A percentile compares a stretch with the other conserved stretches of the same genome.
Conservation (phyloP, 2,113 vertebrate species). For the Pagrus major region DNA sequence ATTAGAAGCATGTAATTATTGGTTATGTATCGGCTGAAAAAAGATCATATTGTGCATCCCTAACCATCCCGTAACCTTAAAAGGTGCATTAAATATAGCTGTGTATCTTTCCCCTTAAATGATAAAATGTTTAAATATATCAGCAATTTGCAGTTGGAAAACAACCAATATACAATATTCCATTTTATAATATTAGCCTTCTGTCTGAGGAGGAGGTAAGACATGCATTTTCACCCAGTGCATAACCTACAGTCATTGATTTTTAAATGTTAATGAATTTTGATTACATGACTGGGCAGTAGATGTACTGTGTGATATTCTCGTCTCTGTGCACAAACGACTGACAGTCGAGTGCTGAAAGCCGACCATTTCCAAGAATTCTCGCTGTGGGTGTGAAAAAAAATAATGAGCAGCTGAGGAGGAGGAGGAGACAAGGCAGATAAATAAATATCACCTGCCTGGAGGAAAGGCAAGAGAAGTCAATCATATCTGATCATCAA, state of each 20-base stretch:
- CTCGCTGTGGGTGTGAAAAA: slow-evolving; percentile 40
- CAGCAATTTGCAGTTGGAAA: background rate
- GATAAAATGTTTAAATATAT: background rate
- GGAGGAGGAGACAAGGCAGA: slow-evolving; percentile 59
- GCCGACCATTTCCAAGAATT: slow-evolving; percentile 48
- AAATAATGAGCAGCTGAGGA: slow-evolving; percentile 64
- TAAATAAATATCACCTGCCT: slow-evolving; percentile 82
- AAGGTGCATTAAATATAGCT: background rate
- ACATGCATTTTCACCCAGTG: background rate
- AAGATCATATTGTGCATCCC: no score
- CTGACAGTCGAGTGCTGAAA: slow-evolving; percentile 66
- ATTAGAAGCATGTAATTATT: no score
- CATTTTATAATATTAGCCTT: background rate
- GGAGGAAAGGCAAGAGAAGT: slow-evolving; percentile 58
- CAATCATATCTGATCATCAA: slow-evolving; percentile 74
- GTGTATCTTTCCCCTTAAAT: background rate
- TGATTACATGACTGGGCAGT: slow-evolving; percentile 58
- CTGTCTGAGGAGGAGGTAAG: background rate
- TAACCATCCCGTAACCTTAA: no score
- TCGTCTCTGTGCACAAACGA: slow-evolving; percentile 31
- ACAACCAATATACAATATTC: background rate
- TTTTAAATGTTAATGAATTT: slow-evolving; percentile 72
- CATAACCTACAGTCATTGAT: slow-evolving; percentile 43
- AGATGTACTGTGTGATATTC: slow-evolving; percentile 68
- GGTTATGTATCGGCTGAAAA: no score